Base-by-base conservation (phyloP, 1,140 invertebrate genomes). In the Lithobius niger region DNA sequence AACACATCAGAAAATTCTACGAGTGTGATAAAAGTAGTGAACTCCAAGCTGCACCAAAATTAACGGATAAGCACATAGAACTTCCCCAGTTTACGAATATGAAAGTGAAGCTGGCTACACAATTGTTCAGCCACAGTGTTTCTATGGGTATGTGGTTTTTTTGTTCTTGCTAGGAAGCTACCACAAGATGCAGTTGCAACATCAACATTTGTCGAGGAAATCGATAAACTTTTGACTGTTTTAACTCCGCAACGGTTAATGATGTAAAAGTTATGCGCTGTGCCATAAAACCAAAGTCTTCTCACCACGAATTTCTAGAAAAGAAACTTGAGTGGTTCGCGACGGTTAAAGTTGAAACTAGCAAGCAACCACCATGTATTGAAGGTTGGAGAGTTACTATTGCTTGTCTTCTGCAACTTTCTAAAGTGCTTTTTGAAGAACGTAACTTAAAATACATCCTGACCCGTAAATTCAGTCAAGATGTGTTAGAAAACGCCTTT, bases 201-300 rank as follows among this genome's bases (percentile, higher is more conserved):
- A 16, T 50, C 58, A 1, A 18, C 52, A 10, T 59, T 59, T 26
- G n/a, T 59, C 15, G 27, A 57, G 24, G 31, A 28, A 47, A 22
- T 54, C 21, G 55, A 57, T 28, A 48, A 57, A 22, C 45, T 59
- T 3, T 59, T 58, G 25, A 52, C 54, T 57, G 15, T 49, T 21
- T 59, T 58, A 21, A 59, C 31, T 10, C 10, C n/a, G 31, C 10
- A 10, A 36, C 10, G 10, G n/a, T 36, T 36, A 36, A 10, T 10
- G 31, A 36, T 36, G 31, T n/a, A 36, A 36, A 36, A 36, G 10
- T n/a, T 10, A 36, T 36, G 31, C 31, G 31, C n/a, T n/a, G 31
- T 36, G 31, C 31, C n/a, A 36, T 36, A 10, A 10, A 10, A 10
- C 10, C 10, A 36, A 36, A 36, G 31, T 10, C 10, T n/a, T 10